Percentiles rank a stretch among this genome's conserved stretches.
phyloP scores from a whole-genome alignment of 1,140 invertebrate genomes.

The Drosophila suzukii region DNA sequence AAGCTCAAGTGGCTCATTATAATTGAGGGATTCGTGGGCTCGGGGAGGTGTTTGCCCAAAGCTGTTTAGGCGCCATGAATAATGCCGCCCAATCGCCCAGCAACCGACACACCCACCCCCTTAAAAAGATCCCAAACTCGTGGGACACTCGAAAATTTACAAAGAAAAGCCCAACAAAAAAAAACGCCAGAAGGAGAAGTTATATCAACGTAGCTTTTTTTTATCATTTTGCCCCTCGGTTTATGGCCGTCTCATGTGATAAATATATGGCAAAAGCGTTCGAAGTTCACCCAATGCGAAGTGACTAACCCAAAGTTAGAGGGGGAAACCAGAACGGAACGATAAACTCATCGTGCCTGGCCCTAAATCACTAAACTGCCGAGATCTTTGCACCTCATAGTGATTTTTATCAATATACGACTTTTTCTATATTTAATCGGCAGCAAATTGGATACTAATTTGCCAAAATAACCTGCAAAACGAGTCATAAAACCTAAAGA shows the following conservation, averaged over 20 bases:
- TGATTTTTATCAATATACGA: background rate
- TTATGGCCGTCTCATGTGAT: conserved; percentile 52
- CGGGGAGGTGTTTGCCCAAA: conserved; percentile 35
- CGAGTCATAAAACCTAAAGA: no score
- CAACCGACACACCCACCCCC: conserved; percentile 21
- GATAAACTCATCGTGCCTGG: conserved; percentile 5
- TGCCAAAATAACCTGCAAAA: no score
- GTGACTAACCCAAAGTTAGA: conserved; percentile 33
- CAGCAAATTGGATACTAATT: no score
- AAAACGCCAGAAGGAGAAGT: conserved; percentile 13
- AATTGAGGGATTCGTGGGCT: conserved; percentile 26
- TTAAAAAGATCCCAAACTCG: conserved; percentile 29
- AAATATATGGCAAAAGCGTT: conserved; percentile 50
- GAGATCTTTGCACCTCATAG: conserved; percentile 22
- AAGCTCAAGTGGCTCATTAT: conserved; percentile 73
- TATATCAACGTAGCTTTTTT: conserved; percentile 29
- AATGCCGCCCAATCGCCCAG: conserved; percentile 24
- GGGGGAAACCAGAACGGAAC: conserved; percentile 14
- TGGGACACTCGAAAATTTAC: conserved; percentile 16
- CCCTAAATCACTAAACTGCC: conserved; percentile 7
- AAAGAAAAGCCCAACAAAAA: conserved; percentile 19
- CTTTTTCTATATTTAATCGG: background rate
- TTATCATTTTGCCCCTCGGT: conserved; percentile 44
- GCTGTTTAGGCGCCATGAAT: conserved; percentile 54
- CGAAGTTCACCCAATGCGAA: conserved; percentile 39